Conservation (phyloP, 2,888 invertebrate genomes). For the Rambutsinella grinnellia region DNA sequence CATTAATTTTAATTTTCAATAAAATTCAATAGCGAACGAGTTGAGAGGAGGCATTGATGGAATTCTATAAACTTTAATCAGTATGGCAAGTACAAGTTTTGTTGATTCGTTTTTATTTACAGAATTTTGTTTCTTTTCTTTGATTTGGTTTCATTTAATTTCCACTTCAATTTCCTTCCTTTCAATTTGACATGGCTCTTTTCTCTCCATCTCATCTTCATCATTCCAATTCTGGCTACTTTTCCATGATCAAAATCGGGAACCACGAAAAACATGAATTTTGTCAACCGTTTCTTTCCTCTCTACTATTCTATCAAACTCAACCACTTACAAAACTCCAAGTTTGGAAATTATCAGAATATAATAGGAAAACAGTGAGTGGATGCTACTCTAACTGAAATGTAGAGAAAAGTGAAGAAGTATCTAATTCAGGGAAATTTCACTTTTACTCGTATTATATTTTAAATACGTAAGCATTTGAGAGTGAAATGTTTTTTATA, state of each 20-base stretch:
- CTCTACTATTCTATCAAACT: conserved; percentile 7
- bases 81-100: conserved; percentile 3
- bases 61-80: conserved; percentile 3
- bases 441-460: too few species aligned
- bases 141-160: conserved; percentile 58
- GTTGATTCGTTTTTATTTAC: conserved; percentile 27
- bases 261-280: conserved; percentile 37
- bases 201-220: conserved; percentile 5
- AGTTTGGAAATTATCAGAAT: too few species aligned
- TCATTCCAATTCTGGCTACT: not conserved
- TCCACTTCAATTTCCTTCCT: conserved; percentile 60
- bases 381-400: too few species aligned
- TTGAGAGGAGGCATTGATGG: not conserved
- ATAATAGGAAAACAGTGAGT: too few species aligned
- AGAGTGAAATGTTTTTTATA: too few species aligned
- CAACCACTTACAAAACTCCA: too few species aligned
- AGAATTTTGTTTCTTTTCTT: conserved; percentile 52
- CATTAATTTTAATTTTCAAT: too few species aligned
- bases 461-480: too few species aligned
- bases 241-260: not conserved
- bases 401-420: too few species aligned
- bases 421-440: too few species aligned
- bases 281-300: conserved; percentile 53
- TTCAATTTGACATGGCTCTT: conserved; percentile 56
- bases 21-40: not conserved